Evolutionary conservation across 2,113 vertebrate species (phyloP).

Genomic region (Polyodon spathula): DNA sequence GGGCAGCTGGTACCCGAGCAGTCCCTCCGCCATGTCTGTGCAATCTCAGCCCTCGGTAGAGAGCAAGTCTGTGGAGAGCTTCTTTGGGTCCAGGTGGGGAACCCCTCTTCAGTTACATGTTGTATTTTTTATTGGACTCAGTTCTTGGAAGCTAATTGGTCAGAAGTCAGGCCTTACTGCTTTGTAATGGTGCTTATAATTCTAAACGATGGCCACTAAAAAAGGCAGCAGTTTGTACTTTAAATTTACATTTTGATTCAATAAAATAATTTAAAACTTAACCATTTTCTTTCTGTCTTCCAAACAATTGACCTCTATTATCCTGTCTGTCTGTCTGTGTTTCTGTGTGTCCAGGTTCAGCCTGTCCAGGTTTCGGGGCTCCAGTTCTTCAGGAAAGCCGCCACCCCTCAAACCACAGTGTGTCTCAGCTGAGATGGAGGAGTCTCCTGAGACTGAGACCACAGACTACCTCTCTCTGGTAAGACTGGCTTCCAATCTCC

Average conservation of each 20-base stretch:
- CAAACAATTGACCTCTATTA: too few species aligned
- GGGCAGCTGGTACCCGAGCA: slow-evolving; percentile 34
- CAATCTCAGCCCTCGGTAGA: slow-evolving; percentile 65
- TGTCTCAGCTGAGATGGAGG: slow-evolving; percentile 50
- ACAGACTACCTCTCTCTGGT: slow-evolving; percentile 85
- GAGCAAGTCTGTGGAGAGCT: slow-evolving; percentile 61
- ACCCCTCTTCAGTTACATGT: background rate
- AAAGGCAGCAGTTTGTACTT: background rate
- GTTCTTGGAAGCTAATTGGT: too few species aligned
- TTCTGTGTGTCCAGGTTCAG: background rate
- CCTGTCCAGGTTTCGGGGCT: slow-evolving; percentile 57
- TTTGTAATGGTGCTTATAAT: too few species aligned
- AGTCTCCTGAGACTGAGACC: slow-evolving; percentile 34
- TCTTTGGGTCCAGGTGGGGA: slow-evolving; percentile 57
- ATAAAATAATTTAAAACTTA: too few species aligned
- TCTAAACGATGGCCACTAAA: too few species aligned
- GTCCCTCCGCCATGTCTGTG: slow-evolving; percentile 44
- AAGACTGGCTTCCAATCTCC: slow-evolving; percentile 28
- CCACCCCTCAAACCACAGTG: slow-evolving; percentile 62
- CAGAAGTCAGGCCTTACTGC: too few species aligned
- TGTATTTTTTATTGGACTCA: background rate
- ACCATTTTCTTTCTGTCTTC: too few species aligned
- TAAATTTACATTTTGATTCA: background rate
- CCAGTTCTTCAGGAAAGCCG: slow-evolving; percentile 55
- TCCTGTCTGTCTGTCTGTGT: background rate